Evolutionary conservation across 2,888 invertebrate species (phyloP).

Genomic region (Morpho achilles): DNA sequence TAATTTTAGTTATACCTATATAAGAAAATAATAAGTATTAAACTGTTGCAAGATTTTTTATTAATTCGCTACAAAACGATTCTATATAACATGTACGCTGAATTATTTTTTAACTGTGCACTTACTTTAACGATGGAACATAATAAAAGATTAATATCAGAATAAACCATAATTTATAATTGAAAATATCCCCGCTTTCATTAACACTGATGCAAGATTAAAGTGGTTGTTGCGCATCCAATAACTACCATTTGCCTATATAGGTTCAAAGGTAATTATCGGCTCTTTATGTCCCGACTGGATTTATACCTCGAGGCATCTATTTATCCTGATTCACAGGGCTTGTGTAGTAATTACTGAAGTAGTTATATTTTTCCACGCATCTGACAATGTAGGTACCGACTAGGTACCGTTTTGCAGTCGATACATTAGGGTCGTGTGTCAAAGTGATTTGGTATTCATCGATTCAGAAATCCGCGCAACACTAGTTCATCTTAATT

Average conservation of each 20-base stretch:
- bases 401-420: constrained; percentile 64
- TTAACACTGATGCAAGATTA: constrained; percentile 27
- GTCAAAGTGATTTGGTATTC: constrained; percentile 44
- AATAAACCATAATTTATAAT: constrained; percentile 12
- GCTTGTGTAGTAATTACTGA: constrained; percentile 56
- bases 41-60: too few species aligned
- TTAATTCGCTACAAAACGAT: neutral
- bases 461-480: constrained; percentile 51
- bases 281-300: constrained; percentile 25
- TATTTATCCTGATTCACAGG: constrained; percentile 43
- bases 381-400: constrained; percentile 56
- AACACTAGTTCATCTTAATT: constrained; percentile 64
- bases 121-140: constrained; percentile 10
- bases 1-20: too few species aligned
- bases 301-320: constrained; percentile 49
- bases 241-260: constrained; percentile 30
- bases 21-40: too few species aligned
- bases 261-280: constrained; percentile 34
- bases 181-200: constrained; percentile 18
- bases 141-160: constrained; percentile 10
- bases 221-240: constrained; percentile 15
- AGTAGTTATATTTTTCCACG: constrained; percentile 41
- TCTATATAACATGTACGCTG: neutral
- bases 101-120: constrained; percentile 8
- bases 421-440: constrained; percentile 10